phyloP scores from a whole-genome alignment of 2,113 vertebrate genomes.

The Carlito syrichta region DNA sequence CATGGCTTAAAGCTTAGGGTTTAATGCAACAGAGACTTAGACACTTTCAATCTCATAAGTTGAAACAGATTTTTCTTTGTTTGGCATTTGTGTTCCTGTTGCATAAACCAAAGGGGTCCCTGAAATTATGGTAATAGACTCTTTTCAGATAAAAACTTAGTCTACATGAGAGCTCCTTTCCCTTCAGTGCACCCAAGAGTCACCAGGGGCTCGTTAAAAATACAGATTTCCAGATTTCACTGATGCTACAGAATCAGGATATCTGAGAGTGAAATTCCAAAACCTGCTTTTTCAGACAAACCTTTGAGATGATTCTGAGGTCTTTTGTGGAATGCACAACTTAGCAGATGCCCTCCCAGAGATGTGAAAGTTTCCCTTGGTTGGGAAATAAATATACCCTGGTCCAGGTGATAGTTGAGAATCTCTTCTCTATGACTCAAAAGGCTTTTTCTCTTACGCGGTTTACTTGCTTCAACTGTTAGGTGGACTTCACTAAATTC shows the following conservation, averaged over 20 bases:
- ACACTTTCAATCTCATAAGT: conserved; percentile 14
- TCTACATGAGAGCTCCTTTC: background rate
- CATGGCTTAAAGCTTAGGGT: no score
- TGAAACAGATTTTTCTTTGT: background rate
- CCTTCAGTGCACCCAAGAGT: background rate
- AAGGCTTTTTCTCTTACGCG: background rate
- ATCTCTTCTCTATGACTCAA: background rate
- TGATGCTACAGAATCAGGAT: background rate
- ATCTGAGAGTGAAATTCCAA: background rate
- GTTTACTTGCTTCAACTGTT: background rate
- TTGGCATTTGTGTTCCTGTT: background rate
- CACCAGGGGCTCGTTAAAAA: background rate
- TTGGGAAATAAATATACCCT: background rate
- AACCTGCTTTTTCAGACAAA: background rate
- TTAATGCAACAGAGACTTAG: background rate
- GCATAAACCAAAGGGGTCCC: background rate
- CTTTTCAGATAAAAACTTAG: background rate
- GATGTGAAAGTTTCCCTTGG: background rate
- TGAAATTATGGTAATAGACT: conserved; percentile 18
- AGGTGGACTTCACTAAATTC: background rate
- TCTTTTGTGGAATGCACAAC: background rate
- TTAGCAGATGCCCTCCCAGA: background rate
- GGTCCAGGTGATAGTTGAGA: background rate
- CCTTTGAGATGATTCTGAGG: background rate
- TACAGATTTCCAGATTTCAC: background rate